Conservation (phyloP, 2,797 vertebrate species). For the Melanotaenia nigrans region DNA sequence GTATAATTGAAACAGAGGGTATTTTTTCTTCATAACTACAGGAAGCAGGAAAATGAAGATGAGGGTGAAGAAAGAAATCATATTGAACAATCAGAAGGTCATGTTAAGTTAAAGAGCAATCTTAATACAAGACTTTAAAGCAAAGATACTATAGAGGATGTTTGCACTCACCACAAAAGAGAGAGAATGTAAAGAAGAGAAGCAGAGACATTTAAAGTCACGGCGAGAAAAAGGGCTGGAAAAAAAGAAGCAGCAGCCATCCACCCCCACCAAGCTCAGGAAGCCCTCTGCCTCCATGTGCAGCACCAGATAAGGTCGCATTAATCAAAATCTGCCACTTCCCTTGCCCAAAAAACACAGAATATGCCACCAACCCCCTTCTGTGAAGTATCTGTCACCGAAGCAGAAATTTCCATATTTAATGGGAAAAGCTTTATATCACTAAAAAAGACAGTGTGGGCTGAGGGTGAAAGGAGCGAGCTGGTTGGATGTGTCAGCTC, state of each 20-base stretch:
- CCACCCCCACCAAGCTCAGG: conserved; percentile 77
- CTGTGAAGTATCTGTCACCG: conserved; percentile 88
- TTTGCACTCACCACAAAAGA: conserved; percentile 22
- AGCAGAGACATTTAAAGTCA: conserved; percentile 47
- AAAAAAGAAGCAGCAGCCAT: conserved; percentile 65
- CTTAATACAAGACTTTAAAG: conserved; percentile 20
- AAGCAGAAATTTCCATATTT: conserved; percentile 95
- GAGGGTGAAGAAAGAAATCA: conserved; percentile 72
- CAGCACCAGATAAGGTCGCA: conserved; percentile 87
- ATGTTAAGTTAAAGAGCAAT: conserved; percentile 58
- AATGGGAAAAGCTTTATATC: conserved; percentile 94
- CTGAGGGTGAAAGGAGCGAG: conserved; percentile 83
- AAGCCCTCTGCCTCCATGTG: conserved; percentile 80
- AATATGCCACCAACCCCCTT: conserved; percentile 80
- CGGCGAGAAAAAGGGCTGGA: conserved; percentile 44
- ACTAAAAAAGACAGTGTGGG: conserved; percentile 85
- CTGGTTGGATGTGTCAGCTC: conserved; percentile 76
- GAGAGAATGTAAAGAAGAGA: conserved; percentile 21
- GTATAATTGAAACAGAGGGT: too few relatives aligned
- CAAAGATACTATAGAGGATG: conserved; percentile 23
- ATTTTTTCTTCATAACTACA: too few relatives aligned
- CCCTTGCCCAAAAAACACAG: conserved; percentile 73
- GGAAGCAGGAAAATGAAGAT: conserved; percentile 24
- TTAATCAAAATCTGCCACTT: conserved; percentile 85
- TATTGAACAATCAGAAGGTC: conserved; percentile 57